phyloP scores from a whole-genome alignment of 1,140 invertebrate genomes.

The Ectropis grisescens region DNA sequence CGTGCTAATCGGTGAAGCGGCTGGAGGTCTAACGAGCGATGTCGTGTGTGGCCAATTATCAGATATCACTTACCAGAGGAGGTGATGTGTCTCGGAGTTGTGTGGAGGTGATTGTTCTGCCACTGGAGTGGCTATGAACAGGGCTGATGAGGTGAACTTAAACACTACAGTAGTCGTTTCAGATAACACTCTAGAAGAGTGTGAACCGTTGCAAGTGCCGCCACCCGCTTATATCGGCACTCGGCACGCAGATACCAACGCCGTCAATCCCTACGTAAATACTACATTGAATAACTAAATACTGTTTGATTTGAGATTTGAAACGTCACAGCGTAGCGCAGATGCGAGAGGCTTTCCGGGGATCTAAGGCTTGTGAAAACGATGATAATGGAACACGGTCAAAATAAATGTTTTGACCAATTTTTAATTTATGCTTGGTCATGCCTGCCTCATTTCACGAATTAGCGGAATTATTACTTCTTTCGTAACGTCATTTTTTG shows the following conservation, averaged over 20 bases:
- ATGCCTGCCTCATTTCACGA: no score
- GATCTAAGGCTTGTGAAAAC: background rate
- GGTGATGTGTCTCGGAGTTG: slow-evolving; percentile 32
- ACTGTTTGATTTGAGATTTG: slow-evolving; percentile 54
- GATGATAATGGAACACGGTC: no score
- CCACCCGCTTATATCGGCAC: slow-evolving; percentile 32
- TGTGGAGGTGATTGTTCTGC: slow-evolving; percentile 36
- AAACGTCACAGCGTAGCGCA: slow-evolving; percentile 11
- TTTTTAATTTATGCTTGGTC: no score
- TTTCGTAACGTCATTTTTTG: no score
- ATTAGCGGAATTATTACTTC: no score
- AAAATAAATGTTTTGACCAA: no score
- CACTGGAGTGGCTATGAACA: slow-evolving; percentile 59
- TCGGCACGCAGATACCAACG: slow-evolving; percentile 36
- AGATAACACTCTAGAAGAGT: slow-evolving; percentile 48
- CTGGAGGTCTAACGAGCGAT: slow-evolving; percentile 4
- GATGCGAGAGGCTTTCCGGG: slow-evolving; percentile 6
- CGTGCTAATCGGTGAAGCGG: slow-evolving; percentile 16
- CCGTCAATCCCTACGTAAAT: slow-evolving; percentile 43
- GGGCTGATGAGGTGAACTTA: slow-evolving; percentile 40
- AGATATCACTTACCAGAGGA: slow-evolving; percentile 35
- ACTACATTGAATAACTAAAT: slow-evolving; percentile 52
- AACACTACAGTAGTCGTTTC: slow-evolving; percentile 34
- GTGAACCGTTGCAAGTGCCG: slow-evolving; percentile 18
- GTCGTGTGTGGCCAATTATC: slow-evolving; percentile 26